Evolutionary conservation across 2,797 vertebrate genomes (phyloP).

Genomic region (Sebastes iracundus): DNA sequence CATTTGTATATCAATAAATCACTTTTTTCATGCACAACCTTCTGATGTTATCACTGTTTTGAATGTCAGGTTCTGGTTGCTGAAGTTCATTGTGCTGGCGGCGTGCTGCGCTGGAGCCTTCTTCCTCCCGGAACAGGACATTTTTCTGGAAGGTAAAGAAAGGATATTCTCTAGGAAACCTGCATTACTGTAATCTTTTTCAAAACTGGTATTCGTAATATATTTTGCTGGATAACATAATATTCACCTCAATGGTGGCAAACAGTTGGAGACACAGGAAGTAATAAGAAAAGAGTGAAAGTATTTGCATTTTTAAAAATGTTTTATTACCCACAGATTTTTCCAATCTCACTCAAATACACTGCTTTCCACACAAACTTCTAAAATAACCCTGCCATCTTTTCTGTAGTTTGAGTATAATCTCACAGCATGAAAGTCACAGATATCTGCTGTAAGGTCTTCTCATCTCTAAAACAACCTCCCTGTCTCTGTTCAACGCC

Average conservation of each 20-base stretch:
- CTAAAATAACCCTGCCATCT: not conserved
- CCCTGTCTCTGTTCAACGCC: not conserved
- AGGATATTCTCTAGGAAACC: too few relatives aligned
- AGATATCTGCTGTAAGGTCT: not conserved
- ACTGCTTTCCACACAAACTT: not conserved
- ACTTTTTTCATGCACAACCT: not conserved
- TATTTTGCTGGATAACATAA: not conserved
- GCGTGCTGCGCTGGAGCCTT: constrained; percentile 94
- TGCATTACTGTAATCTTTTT: not conserved
- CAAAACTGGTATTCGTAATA: not conserved
- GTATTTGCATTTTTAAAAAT: too few relatives aligned
- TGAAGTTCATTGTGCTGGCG: constrained; percentile 90
- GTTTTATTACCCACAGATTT: not conserved
- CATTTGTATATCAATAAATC: too few relatives aligned
- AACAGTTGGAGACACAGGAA: not conserved
- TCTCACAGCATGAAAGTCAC: not conserved
- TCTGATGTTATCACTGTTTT: not conserved
- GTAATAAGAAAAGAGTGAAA: not conserved
- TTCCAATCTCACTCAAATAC: not conserved
- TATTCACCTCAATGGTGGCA: not conserved
- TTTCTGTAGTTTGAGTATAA: not conserved
- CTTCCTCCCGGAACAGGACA: constrained; percentile 92
- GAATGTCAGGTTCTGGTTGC: constrained; percentile 91
- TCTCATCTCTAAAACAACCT: not conserved
- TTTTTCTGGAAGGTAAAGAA: constrained; percentile 90